phyloP scores from a whole-genome alignment of 2,888 invertebrate species.

The Eubasilissa splendida region DNA sequence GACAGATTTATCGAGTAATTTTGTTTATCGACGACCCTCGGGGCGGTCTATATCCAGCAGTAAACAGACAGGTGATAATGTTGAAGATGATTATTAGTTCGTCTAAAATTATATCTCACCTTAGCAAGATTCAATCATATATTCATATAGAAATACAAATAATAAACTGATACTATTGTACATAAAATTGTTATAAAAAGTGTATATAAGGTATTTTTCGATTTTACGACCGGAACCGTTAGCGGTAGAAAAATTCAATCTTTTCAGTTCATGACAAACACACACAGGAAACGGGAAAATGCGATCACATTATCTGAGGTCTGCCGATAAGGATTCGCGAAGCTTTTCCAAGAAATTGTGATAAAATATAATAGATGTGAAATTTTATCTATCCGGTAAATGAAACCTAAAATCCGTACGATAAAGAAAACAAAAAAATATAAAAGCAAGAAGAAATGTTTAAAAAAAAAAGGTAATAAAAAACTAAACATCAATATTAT shows the following conservation, averaged over 20 bases:
- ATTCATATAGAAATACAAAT: no score
- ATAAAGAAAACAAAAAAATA: no score
- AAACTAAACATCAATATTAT: no score
- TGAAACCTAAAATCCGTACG: background rate
- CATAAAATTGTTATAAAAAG: background rate
- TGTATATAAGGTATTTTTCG: background rate
- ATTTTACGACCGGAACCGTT: background rate
- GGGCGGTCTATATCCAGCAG: no score
- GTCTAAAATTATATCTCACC: no score
- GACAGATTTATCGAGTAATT: no score
- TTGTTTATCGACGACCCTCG: no score
- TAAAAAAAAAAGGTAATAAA: no score
- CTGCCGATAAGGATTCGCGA: slow-evolving; percentile 18
- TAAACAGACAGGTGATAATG: no score
- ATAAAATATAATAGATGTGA: slow-evolving; percentile 2
- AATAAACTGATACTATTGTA: background rate
- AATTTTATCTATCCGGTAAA: background rate
- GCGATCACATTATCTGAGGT: slow-evolving; percentile 1
- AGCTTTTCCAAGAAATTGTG: background rate
- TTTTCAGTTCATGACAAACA: background rate
- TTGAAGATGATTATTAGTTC: no score
- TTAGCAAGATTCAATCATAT: no score
- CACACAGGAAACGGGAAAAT: slow-evolving; percentile 1
- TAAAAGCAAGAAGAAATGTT: no score
- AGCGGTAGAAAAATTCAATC: slow-evolving; percentile 23